Conservation (phyloP, 1,140 invertebrate genomes). For the Acromyrmex heyeri region DNA sequence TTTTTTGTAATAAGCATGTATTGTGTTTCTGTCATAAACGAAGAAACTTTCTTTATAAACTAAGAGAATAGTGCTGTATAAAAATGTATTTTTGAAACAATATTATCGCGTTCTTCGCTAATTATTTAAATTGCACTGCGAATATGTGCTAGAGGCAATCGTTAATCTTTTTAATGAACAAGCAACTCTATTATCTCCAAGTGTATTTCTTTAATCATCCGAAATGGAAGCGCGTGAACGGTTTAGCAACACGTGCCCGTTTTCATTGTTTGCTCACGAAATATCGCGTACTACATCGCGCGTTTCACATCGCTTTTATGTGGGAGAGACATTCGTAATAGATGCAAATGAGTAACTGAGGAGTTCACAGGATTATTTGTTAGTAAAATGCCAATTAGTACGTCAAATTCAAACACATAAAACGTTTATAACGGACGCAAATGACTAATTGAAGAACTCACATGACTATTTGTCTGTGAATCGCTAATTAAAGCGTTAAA, state of each 20-base stretch:
- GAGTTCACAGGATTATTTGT: slow-evolving; percentile 1
- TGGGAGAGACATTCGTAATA: slow-evolving; percentile 36
- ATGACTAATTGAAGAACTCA: background rate
- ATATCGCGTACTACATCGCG: slow-evolving; percentile 42
- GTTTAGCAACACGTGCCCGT: slow-evolving; percentile 22
- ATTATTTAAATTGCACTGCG: background rate
- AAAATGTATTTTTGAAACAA: slow-evolving; percentile 27
- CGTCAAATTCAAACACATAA: background rate
- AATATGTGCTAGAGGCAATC: slow-evolving; percentile 1
- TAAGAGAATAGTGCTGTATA: background rate
- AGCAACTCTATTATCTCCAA: background rate
- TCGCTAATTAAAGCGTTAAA: background rate
- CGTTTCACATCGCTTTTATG: slow-evolving; percentile 23
- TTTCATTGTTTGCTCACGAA: slow-evolving; percentile 12
- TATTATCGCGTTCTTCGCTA: background rate
- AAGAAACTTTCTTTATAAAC: background rate
- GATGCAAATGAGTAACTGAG: background rate
- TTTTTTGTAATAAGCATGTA: background rate
- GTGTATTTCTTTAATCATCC: slow-evolving; percentile 9
- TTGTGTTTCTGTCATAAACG: background rate
- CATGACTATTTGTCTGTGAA: slow-evolving; percentile 30
- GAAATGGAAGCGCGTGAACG: background rate
- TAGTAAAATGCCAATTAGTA: slow-evolving; percentile 19
- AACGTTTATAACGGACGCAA: slow-evolving; percentile 2
- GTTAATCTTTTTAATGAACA: slow-evolving; percentile 53